phyloP scores from a whole-genome alignment of 2,888 invertebrate genomes.

The Enoplolaimus lenunculus region DNA sequence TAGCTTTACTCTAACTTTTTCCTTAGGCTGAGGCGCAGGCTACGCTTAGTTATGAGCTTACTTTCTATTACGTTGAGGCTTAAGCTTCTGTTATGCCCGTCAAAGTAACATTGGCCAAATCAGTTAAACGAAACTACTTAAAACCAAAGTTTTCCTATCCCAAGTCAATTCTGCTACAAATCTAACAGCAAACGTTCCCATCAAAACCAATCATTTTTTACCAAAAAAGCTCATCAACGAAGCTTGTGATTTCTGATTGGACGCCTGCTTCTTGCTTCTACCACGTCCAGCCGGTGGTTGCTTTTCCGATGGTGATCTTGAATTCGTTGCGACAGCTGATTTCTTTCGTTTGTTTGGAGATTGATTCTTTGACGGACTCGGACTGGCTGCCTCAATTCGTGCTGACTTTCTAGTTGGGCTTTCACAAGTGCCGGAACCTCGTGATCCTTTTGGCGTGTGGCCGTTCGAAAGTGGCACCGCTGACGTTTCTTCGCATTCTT shows the following conservation, averaged over 20 bases:
- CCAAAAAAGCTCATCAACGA: background rate
- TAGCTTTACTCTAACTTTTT: too few relatives aligned
- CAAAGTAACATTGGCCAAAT: too few relatives aligned
- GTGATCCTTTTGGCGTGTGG: too few relatives aligned
- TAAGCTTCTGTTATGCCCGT: too few relatives aligned
- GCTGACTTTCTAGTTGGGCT: background rate
- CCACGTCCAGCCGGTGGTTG: background rate
- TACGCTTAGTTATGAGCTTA: too few relatives aligned
- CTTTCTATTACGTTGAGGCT: too few relatives aligned
- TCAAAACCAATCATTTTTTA: background rate
- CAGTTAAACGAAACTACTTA: too few relatives aligned
- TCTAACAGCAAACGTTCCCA: too few relatives aligned
- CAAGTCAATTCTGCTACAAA: too few relatives aligned
- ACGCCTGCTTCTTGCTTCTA: background rate
- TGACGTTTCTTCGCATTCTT: background rate
- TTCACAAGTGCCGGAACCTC: background rate
- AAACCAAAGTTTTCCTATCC: too few relatives aligned
- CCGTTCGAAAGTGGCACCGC: too few relatives aligned
- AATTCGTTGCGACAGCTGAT: background rate
- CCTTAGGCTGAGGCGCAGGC: too few relatives aligned
- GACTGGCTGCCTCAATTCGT: background rate
- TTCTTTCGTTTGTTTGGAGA: background rate
- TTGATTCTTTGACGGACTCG: background rate
- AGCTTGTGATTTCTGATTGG: background rate
- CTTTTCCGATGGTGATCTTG: background rate